Percentiles rank a stretch among this genome's conserved stretches.
phyloP scores from a whole-genome alignment of 2,113 vertebrate species.

The Mesembrinibis cayennensis region DNA sequence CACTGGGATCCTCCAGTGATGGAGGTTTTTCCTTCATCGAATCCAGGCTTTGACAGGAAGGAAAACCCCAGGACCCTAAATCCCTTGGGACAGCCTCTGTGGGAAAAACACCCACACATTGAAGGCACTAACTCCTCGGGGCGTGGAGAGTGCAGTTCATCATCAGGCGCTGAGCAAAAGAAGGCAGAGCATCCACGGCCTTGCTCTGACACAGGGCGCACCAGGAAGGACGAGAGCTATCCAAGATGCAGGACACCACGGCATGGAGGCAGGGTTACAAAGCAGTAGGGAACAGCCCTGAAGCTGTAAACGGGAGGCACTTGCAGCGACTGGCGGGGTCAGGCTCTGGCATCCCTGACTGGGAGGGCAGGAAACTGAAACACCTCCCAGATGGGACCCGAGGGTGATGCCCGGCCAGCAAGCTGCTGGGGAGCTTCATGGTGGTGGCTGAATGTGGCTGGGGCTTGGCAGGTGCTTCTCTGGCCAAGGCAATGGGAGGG shows the following conservation, averaged over 20 bases:
- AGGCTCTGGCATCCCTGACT: background rate
- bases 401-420: background rate
- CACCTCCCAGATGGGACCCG: background rate
- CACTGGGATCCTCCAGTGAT: background rate
- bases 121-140: too few species aligned
- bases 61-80: background rate
- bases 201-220: background rate
- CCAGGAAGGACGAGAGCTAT: background rate
- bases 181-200: background rate
- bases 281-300: background rate
- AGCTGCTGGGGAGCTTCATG: background rate
- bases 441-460: background rate
- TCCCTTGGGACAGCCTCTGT: background rate
- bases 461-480: background rate
- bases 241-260: too few species aligned
- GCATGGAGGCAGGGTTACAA: background rate
- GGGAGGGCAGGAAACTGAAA: background rate
- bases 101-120: background rate
- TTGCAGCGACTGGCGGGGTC: rapidly evolving
- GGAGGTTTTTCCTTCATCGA: background rate
- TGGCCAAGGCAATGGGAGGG: background rate
- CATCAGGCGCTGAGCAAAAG: background rate
- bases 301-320: background rate
- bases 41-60: background rate
- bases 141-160: background rate